Percentiles rank a stretch among this genome's conserved stretches.
phyloP scores from a whole-genome alignment of 1,140 invertebrate genomes.

The Dufourea novaeangliae region DNA sequence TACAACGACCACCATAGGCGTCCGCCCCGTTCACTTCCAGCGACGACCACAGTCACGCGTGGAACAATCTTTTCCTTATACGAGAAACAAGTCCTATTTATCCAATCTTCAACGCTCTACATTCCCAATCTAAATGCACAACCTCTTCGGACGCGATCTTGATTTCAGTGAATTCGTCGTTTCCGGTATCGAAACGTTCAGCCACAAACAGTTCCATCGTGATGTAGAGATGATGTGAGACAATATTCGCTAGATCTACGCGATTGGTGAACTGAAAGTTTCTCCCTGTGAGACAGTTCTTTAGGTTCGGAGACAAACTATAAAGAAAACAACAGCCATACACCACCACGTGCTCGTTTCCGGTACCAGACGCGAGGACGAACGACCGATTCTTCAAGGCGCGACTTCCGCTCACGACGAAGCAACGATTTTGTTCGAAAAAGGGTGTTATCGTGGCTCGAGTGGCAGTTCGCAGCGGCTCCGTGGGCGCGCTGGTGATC shows the following conservation, averaged over 20 bases:
- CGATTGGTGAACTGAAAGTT: background rate
- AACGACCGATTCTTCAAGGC: background rate
- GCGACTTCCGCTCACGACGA: constrained; percentile 1
- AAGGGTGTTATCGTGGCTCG: constrained; percentile 7
- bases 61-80: background rate
- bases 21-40: constrained; percentile 2
- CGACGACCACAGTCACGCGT: background rate
- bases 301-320: background rate
- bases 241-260: background rate
- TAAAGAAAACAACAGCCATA: background rate
- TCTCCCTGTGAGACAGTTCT: background rate
- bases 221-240: background rate
- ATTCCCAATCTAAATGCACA: no score
- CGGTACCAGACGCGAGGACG: constrained; percentile 21
- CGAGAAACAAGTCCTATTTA: background rate
- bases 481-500: background rate
- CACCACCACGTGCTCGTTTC: constrained; percentile 16
- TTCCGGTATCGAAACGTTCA: background rate
- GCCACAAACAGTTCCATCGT: no score
- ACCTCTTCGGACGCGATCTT: no score
- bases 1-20: background rate
- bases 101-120: background rate
- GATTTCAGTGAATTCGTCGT: background rate
- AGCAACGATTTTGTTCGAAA: background rate
- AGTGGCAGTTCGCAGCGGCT: constrained; percentile 47